Evolutionary conservation across 2,888 invertebrate genomes (phyloP), one percentile per base, ranked within the genome.

Genomic region (Petrolisthes cinctipes): DNA sequence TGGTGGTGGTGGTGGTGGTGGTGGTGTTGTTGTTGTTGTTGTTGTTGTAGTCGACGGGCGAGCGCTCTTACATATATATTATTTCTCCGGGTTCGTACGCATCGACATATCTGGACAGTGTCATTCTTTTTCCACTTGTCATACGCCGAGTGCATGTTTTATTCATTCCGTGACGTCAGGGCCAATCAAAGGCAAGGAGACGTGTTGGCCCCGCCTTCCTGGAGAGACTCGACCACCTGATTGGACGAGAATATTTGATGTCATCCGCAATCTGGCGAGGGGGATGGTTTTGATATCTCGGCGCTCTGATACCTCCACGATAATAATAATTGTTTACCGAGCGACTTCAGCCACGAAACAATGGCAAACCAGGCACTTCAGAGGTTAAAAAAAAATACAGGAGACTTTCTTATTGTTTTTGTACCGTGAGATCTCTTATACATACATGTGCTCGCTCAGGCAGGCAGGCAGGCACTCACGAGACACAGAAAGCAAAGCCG

Each of bases 51-150:
- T 37, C 37, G 37, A 37, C 37, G 37, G 37, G 37, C 37, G 37
- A 37, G 37, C 37, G 37, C 37, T 37, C 37, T 37, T 37, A 37
- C 37, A 37, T 37, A 37, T 37, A 37, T 37, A n/a, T 37, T 37
- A 37, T 37, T 37, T 37, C 37, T 37, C 37, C 37, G 37, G 37
- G 56, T 86, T 86, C 86, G 86, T 51, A 86, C 86, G 83, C 56
- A 51, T 71, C 83, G 57, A 79, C 79, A 83, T 83, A 71, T 86
- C 86, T 86, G 86, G 86, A 86, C 86, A 86, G 78, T 83, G 86
- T 86, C 86, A 83, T 86, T 85, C 83, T 79, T 83, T 86, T 86
- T 86, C 83, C 86, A 83, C 86, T 86, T 86, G 86, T 86, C 86
- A 86, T 86, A 86, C 76, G 78, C 75, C 66, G 57, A 78, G 86